Base-by-base conservation (phyloP, 2,888 invertebrate genomes). In the Drosophila seclusa region DNA sequence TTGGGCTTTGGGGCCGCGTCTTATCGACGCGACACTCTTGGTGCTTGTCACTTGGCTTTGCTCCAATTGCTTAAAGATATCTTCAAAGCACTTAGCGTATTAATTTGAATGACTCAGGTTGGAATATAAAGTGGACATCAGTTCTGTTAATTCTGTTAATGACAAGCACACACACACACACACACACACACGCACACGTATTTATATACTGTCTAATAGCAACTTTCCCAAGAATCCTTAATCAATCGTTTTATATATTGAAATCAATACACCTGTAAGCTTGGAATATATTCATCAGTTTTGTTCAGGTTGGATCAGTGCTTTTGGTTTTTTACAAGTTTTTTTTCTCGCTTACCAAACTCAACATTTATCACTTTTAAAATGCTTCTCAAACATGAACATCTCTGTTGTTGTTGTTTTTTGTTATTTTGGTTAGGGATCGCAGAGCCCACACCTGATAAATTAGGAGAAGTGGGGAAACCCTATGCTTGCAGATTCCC, bases 21-120 rank as follows among this genome's bases (percentile, higher is more conserved):
- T 76, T 76, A 77, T 76, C 76, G 64, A 45, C 31, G 6, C 24
- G 40, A 31, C 49, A 50, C 13, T 48, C 36, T 55, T 65, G 80
- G 32, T 16, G 52, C 32, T 59, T 72, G 80, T 62, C 72, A 67
- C 36, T 63, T 60, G 83, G 83, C 62, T 86, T 74, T 84, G 84
- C 89, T 84, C 84, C 89, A 84, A 81, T 84, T 88, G 69, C 71
- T 62, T 60, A 62, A 71, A 89, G 69, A 80, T 80, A 78, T 64
- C 59, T 73, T 69, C 70, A 67, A 74, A 49, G 68, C 66, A 55
- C 73, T 80, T 67, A 59, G 68, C 62, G 68, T 72, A 79, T 70
- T 64, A 83, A 79, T 79, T 69, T 76, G 52, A 68, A 53, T 82
- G 67, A 45, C 32, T 60, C 48, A 21, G 52, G 52, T 16, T 55